Evolutionary conservation across 2,113 vertebrate genomes (phyloP).

Genomic region (Carettochelys insculpta): DNA sequence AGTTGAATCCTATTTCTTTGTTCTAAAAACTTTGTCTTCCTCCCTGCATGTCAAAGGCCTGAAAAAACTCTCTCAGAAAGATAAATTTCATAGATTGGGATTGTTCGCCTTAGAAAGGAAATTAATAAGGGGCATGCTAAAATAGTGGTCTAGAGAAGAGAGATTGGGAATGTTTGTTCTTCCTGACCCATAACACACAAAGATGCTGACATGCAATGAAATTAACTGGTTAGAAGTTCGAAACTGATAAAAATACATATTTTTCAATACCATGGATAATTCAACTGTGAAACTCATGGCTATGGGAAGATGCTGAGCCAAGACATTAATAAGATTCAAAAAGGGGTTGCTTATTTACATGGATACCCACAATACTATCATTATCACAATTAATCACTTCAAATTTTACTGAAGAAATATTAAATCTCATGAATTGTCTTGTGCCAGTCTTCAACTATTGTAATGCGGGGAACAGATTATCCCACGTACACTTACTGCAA

Average conservation of each 20-base stretch:
- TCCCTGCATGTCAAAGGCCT: neutral
- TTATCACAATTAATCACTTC: neutral
- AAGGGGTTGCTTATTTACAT: neutral
- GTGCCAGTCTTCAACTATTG: neutral
- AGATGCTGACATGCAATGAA: too few relatives aligned
- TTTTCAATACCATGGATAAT: neutral
- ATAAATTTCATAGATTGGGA: neutral
- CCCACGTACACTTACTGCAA: neutral
- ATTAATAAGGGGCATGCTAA: neutral
- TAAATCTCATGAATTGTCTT: neutral
- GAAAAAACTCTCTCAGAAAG: neutral
- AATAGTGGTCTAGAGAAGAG: neutral
- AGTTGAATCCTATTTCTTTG: conserved; percentile 13
- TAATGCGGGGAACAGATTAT: neutral
- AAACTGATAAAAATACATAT: neutral
- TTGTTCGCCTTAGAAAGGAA: neutral
- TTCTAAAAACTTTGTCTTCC: neutral
- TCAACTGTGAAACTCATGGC: neutral
- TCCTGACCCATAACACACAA: neutral
- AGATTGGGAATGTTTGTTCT: neutral
- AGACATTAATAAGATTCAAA: neutral
- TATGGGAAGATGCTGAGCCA: neutral
- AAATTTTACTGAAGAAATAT: neutral
- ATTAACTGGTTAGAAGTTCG: neutral
- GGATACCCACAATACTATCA: neutral